Evolutionary conservation across 2,113 vertebrate species (phyloP).

Genomic region (Chloebia gouldiae): DNA sequence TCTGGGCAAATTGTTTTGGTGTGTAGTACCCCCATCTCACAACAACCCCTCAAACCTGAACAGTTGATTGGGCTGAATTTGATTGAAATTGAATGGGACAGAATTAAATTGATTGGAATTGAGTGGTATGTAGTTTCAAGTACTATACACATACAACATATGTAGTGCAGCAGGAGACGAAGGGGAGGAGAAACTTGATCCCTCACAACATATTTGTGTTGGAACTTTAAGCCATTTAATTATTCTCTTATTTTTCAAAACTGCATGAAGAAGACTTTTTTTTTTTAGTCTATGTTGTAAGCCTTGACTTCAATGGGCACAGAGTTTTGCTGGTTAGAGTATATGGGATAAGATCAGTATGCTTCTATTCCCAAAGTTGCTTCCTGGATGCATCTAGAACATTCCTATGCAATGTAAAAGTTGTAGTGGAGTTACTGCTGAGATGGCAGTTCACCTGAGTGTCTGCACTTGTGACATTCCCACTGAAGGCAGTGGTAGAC

Average conservation of each 20-base stretch:
- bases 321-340: neutral
- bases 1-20: neutral
- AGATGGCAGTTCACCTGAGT: neutral
- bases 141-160: fast-evolving
- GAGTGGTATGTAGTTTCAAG: neutral
- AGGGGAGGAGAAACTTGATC: neutral
- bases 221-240: neutral
- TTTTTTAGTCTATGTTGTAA: neutral
- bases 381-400: neutral
- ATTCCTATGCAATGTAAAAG: neutral
- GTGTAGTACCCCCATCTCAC: neutral
- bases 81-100: neutral
- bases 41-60: neutral
- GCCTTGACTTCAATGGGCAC: neutral
- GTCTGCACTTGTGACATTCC: neutral
- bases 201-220: neutral
- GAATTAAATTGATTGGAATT: neutral
- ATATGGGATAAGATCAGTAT: neutral
- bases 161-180: fast-evolving
- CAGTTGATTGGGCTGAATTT: neutral
- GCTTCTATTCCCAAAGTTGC: neutral
- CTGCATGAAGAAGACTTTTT: neutral
- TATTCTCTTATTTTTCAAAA: neutral
- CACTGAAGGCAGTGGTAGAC: neutral
- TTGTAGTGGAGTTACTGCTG: neutral